Evolutionary conservation across 2,797 vertebrate genomes (phyloP).

Genomic region (Apodemus agrarius): DNA sequence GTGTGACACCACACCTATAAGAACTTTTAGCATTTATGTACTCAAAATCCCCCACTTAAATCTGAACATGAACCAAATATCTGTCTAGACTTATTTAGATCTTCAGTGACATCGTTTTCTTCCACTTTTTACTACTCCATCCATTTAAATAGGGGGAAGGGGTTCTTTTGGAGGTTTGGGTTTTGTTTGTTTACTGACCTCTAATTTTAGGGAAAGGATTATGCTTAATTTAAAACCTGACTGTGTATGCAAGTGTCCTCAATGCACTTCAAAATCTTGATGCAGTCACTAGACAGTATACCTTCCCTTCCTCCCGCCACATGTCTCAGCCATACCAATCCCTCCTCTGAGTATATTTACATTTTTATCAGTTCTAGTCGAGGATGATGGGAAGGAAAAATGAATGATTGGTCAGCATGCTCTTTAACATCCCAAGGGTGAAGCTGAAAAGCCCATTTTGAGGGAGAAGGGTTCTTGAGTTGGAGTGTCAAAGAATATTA

Average conservation of each 20-base stretch:
- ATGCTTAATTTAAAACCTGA: not conserved
- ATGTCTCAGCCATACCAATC: rapidly evolving
- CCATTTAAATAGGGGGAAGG: not conserved
- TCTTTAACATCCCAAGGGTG: not conserved
- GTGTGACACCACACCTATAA: not conserved
- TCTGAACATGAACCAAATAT: not conserved
- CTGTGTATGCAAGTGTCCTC: not conserved
- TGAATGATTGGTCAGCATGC: not conserved
- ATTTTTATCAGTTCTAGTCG: not conserved
- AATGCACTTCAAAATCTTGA: not conserved
- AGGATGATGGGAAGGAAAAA: not conserved
- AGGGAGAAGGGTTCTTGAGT: not conserved
- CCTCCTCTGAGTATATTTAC: not conserved
- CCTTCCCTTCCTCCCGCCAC: not conserved
- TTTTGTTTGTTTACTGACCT: not conserved
- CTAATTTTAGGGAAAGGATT: not conserved
- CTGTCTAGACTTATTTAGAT: not conserved
- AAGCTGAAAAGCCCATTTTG: not conserved
- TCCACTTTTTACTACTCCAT: not conserved
- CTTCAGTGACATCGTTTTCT: not conserved
- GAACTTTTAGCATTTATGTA: not conserved
- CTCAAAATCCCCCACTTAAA: not conserved
- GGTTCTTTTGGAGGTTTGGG: not conserved
- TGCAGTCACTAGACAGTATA: not conserved
- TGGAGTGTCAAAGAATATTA: not conserved